Evolutionary conservation across 2,797 vertebrate species (phyloP).

Genomic region (Arnoldichthys spilopterus): DNA sequence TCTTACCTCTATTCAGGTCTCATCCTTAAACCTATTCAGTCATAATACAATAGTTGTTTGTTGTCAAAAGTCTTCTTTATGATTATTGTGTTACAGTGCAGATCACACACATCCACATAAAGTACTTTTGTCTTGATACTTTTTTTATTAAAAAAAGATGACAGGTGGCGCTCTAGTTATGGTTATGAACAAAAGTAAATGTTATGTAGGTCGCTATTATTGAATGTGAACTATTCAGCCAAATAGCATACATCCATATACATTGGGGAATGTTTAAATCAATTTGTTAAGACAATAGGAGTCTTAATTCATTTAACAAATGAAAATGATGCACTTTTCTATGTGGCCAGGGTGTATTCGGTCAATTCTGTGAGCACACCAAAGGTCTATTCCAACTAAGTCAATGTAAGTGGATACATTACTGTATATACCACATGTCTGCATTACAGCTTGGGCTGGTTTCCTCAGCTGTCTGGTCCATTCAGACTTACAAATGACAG

Average conservation of each 20-base stretch:
- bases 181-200: not conserved
- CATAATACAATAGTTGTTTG: not conserved
- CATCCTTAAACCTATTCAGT: not conserved
- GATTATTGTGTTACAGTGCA: not conserved
- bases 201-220: not conserved
- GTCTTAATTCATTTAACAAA: not conserved
- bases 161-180: not conserved
- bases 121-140: not conserved
- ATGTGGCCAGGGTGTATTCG: not conserved
- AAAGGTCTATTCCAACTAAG: not conserved
- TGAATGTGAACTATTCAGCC: not conserved
- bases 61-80: not conserved
- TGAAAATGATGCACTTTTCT: not conserved
- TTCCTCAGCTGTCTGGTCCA: slow-evolving; percentile 45
- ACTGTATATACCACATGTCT: slow-evolving; percentile 16
- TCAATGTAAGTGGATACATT: not conserved
- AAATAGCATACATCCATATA: not conserved
- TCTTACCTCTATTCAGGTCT: not conserved
- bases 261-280: not conserved
- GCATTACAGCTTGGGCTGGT: slow-evolving; percentile 13
- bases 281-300: not conserved
- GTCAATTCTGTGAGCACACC: not conserved
- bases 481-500: slow-evolving; percentile 42
- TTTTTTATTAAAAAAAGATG: not conserved
- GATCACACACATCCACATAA: not conserved